Evolutionary conservation across 2,797 vertebrate species (phyloP), one percentile per base, ranked within the genome.

Genomic region (Streptopelia turtur): DNA sequence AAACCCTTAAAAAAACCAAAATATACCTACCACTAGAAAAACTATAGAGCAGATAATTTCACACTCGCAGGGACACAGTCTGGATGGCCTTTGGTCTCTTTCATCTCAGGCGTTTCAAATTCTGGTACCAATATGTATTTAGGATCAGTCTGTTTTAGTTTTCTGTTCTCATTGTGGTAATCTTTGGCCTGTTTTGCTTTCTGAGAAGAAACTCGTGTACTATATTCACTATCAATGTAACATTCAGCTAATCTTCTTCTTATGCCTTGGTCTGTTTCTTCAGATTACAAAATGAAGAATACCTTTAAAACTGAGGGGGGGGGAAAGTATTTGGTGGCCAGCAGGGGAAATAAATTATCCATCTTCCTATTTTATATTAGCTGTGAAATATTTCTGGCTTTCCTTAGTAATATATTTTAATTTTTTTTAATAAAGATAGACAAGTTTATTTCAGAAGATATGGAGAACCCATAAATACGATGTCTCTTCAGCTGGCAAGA

Each of bases 401-500:
- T 90, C 28, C 41, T 76, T 85, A 39, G 14, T 56, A 68, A 64
- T 66, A 43, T 16, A 4, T 33, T 70, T 82, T 68, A 45, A 5
- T 43, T 45, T 45, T 20, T 43, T 45, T 45, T 20, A 20, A 45
- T n/a, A 89, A 94, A 93, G 37, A 90, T 68, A 86, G 52, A 64
- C 39, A 64, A 81, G 21, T 93, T 88, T 86, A 84, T 91, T 94
- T 79, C 31, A 80, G 70, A 84, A 93, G 28, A 90, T 88, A 68
- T 3, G 23, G 49, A 93, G 93, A 97, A 72, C 15, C 20, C 43
- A 63, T 91, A 96, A 94, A 94, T 85, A 65, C 57, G 70, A 57
- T 57, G 63, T 53, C 27, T 93, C 39, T 72, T 94, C 70, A 94
- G 24, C 30, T 93, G 88, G 52, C 74, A 84, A 77, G 41, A 94